Base-by-base conservation (phyloP, 2,888 invertebrate genomes). In the Alsophila aescularia region DNA sequence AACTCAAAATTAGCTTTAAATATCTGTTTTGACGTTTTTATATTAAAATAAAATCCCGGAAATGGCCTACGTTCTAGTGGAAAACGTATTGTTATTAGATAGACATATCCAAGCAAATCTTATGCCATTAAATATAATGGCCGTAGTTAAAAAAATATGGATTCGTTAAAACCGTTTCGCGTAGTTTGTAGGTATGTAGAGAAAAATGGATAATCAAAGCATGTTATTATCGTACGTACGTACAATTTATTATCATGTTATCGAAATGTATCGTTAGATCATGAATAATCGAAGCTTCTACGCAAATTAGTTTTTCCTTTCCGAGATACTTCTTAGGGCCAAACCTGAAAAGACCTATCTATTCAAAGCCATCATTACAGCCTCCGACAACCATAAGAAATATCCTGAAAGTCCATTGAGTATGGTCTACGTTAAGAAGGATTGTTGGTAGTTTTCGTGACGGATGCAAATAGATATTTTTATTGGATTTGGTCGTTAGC, bases 241-340 rank as follows among this genome's bases (percentile, higher is more conserved):
- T 87, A 80, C 89, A 85, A 84, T 84, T 85, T 82, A 83, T 79
- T 81, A 85, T 85, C 83, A 80, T 84, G 84, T 89, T 88, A 87
- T 84, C 82, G 75, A 82, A 81, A 64, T 87, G 81, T 90, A 89
- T 87, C 80, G 78, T 90, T 90, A 90, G 60, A 75, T 72, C 74
- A 77, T 56, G 78, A 80, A 80, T 77, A 73, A 73, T 72, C 72
- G 75, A 79, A 73, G 83, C 87, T 87, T 87, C 72, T 79, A 78
- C 73, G 79, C 81, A 71, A 69, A 57, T 73, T 86, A 82, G 83
- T 77, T 71, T 77, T 75, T 75, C 74, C 73, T 78, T 81, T 72
- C 75, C 75, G 79, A 58, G 45, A 60, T 52, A 60, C 63, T 64
- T 62, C 59, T 64, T 64, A 56, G 55, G 50, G 10, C 50, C 39